A percentile compares a stretch with the other conserved stretches of the same genome.
Conservation (phyloP, 2,888 invertebrate genomes). For the Epistrophe eligans region DNA sequence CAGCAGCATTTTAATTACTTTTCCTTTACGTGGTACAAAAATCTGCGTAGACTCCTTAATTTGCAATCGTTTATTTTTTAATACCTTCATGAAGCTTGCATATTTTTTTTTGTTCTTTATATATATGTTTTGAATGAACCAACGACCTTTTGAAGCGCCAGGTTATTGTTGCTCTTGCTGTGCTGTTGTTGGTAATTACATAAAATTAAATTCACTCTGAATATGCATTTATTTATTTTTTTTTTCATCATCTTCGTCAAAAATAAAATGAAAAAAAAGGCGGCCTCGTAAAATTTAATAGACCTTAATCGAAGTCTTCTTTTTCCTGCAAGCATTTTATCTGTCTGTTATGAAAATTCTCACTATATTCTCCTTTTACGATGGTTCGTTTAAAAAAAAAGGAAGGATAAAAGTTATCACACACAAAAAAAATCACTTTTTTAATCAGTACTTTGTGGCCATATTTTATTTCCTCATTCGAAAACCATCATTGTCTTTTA, state of each 20-base stretch:
- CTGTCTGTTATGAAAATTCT: conserved; percentile 33
- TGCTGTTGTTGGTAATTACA: conserved; percentile 39
- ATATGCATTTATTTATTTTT: conserved; percentile 38
- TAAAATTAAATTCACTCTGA: conserved; percentile 58
- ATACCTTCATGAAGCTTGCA: conserved; percentile 26
- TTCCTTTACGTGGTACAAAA: not conserved
- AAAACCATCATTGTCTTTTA: conserved; percentile 8
- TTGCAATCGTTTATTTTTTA: conserved; percentile 48
- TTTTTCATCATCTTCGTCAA: not conserved
- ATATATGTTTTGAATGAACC: conserved; percentile 6
- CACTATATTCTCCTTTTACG: conserved; percentile 43
- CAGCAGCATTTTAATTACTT: conserved; percentile 46
- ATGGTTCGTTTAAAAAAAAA: conserved; percentile 6
- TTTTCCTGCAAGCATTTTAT: conserved; percentile 38
- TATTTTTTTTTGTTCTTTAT: not conserved
- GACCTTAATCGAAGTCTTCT: conserved; percentile 61
- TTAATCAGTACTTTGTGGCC: conserved; percentile 48
- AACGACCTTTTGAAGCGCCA: conserved; percentile 44
- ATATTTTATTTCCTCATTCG: conserved; percentile 31
- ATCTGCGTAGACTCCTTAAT: conserved; percentile 40
- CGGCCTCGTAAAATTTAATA: conserved; percentile 62
- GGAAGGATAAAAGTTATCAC: conserved; percentile 43
- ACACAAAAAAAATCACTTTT: conserved; percentile 23
- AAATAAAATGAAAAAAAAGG: conserved; percentile 12
- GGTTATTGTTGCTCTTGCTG: conserved; percentile 2